Evolutionary conservation across 2,888 invertebrate species (phyloP).

Genomic region (Crioceris asparagi): DNA sequence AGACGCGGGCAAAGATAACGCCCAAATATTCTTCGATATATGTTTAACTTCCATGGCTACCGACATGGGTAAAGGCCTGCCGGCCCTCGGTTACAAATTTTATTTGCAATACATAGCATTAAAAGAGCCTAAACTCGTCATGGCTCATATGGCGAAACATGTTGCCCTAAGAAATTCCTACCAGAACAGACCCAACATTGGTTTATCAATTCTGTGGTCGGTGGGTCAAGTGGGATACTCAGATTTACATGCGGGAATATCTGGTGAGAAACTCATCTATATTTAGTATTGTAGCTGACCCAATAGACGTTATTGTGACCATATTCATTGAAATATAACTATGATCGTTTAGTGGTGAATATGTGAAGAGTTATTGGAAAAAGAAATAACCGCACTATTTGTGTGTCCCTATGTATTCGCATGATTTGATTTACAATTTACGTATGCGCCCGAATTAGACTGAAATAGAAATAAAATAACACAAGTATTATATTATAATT

Average conservation of each 20-base stretch:
- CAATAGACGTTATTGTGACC: too few relatives aligned
- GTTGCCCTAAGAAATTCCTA: slow-evolving; percentile 59
- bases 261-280: slow-evolving; percentile 49
- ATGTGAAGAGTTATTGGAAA: too few relatives aligned
- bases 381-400: too few relatives aligned
- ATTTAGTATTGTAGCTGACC: too few relatives aligned
- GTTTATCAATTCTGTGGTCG: slow-evolving; percentile 64
- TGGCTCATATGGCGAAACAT: slow-evolving; percentile 51
- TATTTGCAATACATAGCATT: slow-evolving; percentile 59
- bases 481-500: too few relatives aligned
- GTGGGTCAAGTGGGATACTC: slow-evolving; percentile 61
- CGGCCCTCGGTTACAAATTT: slow-evolving; percentile 58
- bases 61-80: slow-evolving; percentile 58
- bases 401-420: too few relatives aligned
- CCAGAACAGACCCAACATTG: slow-evolving; percentile 63
- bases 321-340: too few relatives aligned
- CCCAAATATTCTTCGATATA: slow-evolving; percentile 60
- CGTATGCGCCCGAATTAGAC: too few relatives aligned
- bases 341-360: too few relatives aligned
- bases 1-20: slow-evolving; percentile 50
- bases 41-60: slow-evolving; percentile 59
- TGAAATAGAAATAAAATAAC: too few relatives aligned
- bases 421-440: too few relatives aligned
- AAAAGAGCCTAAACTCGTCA: slow-evolving; percentile 52
- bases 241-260: slow-evolving; percentile 55